Base-by-base conservation (phyloP, 1,140 invertebrate genomes). In the Teleopsis dalmanni region DNA sequence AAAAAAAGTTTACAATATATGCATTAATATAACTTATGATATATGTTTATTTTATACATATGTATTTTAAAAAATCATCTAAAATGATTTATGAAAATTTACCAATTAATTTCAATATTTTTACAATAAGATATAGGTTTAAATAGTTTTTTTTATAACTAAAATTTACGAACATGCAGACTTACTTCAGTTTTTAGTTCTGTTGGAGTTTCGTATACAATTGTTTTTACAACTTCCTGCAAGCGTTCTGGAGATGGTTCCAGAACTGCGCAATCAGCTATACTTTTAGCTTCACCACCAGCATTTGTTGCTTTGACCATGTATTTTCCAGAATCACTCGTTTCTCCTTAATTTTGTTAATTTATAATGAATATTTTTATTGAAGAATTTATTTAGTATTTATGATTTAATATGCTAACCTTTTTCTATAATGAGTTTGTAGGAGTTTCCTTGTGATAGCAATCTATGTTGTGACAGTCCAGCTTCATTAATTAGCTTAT, bases 281-380 rank as follows among this genome's bases (percentile, higher is more conserved):
- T 81, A 62, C 84, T 85, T 61, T 83, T 80, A 21, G 85, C 83
- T 70, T 87, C 83, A 4, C 86, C 86, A 13, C 82, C 84, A 29
- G 78, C 73, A 70, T 88, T 88, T 1, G 76, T 75, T 5, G 85
- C 85, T 44, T 75, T 73, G 11, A 84, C 83, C 76, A 81, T 84
- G 57, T 85, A 88, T 57, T 83, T 81, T 35, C 85, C 85, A 44
- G 77, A 78, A 58, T 88, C 78, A 31, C 73, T 72, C 21, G 78
- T 72, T 51, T 76, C 72, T 16, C 60, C 65, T 68, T 26, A 22
- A 46, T 33, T 27, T 3, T n/a, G 22, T n/a, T 8, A 16, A 22
- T 22, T 13, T 21, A 42, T 5, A 43, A 29, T 19, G 26, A 29
- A 26, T 4, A 3, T 5, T 3, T 35, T n/a, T n/a, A n/a, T n/a